phyloP scores from a whole-genome alignment of 2,888 invertebrate genomes.

The Phyllotreta cruciferae region DNA sequence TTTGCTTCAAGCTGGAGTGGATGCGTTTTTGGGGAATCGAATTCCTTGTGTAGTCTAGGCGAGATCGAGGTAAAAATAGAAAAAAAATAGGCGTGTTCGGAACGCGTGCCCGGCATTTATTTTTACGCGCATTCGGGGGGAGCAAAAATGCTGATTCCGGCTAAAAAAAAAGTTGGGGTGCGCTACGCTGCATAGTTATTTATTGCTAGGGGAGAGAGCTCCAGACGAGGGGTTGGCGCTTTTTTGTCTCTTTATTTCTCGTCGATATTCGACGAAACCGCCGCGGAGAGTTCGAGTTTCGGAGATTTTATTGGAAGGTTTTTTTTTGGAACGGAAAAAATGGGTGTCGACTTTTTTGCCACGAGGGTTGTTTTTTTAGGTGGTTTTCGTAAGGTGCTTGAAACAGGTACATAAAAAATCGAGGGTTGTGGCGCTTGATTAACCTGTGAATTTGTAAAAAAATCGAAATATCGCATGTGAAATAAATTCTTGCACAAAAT shows the following conservation, averaged over 20 bases:
- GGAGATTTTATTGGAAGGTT: slow-evolving; percentile 4
- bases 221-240: slow-evolving; percentile 25
- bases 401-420: not conserved
- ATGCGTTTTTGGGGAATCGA: slow-evolving; percentile 1
- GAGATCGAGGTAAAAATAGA: slow-evolving; percentile 31
- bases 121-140: slow-evolving; percentile 34
- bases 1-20: not conserved
- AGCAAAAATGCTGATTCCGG: slow-evolving; percentile 42
- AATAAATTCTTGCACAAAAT: not conserved
- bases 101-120: slow-evolving; percentile 39
- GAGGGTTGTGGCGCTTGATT: too few species aligned
- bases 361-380: not conserved
- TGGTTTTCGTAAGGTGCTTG: not conserved
- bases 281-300: slow-evolving; percentile 4
- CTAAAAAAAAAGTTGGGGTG: slow-evolving; percentile 39
- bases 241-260: slow-evolving; percentile 20
- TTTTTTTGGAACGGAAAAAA: slow-evolving; percentile 13
- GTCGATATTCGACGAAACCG: not conserved
- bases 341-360: not conserved
- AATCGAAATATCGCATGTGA: not conserved
- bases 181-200: slow-evolving; percentile 34
- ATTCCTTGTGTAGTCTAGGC: slow-evolving; percentile 4
- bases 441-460: too few species aligned
- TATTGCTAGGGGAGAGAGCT: slow-evolving; percentile 34
- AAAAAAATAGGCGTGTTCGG: slow-evolving; percentile 28